phyloP scores from a whole-genome alignment of 2,888 invertebrate genomes.

The Blomia tropicalis region DNA sequence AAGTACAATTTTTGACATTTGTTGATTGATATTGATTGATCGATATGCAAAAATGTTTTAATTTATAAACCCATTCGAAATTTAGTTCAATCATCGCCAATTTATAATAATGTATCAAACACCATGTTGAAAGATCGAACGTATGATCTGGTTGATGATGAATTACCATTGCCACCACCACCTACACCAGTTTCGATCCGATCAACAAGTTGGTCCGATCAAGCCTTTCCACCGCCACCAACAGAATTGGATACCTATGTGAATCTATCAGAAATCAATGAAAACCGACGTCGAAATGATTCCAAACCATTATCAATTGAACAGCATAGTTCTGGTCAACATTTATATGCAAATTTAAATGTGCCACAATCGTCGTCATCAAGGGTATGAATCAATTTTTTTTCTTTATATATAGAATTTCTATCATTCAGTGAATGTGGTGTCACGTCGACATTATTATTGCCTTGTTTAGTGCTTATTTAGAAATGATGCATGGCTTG shows the following conservation, averaged over 20 bases:
- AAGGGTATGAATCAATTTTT: too few species aligned
- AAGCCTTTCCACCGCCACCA: slow-evolving; percentile 5
- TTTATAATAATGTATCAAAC: neutral
- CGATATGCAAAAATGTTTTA: too few species aligned
- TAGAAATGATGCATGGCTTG: too few species aligned
- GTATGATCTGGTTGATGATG: neutral
- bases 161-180: slow-evolving; percentile 10
- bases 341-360: neutral
- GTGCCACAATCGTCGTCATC: neutral
- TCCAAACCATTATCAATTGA: too few species aligned
- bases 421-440: too few species aligned
- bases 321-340: too few species aligned
- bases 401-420: too few species aligned
- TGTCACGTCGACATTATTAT: too few species aligned
- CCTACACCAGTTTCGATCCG: neutral
- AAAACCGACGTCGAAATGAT: neutral
- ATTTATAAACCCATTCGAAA: too few species aligned
- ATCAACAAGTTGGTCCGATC: slow-evolving; percentile 1
- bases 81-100: neutral
- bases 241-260: neutral
- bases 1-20: too few species aligned
- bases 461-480: too few species aligned
- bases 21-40: too few species aligned
- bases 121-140: neutral
- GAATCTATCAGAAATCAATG: neutral